Evolutionary conservation across 2,888 invertebrate genomes (phyloP), one percentile per base, ranked within the genome.

Genomic region (Suillia variegata): DNA sequence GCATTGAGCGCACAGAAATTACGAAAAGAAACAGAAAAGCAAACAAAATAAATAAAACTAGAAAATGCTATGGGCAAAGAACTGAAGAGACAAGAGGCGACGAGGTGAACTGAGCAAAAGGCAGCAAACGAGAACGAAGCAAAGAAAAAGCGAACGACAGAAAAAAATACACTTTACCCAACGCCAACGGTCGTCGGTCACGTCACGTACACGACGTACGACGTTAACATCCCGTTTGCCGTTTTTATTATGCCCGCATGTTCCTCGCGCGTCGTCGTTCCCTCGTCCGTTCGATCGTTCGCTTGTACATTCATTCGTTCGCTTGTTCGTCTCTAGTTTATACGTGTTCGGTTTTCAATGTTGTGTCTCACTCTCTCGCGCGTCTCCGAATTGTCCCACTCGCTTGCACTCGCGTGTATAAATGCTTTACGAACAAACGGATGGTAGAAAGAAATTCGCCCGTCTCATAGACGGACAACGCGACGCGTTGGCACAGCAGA

Each of bases 161-260:
- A 26, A 31, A 4, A 13, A 24, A 51, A n/a, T 51, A 12, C 50
- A 51, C 50, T 51, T 51, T 51, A 17, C 31, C 31, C 31, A 51
- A 51, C 50, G 15, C 50, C 50, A 51, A 31, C 50, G 50, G 26
- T 6, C 26, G 38, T 12, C 38, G 38, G 50, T 50, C 50, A 50
- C 50, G 50, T 50, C 50, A 50, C 50, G 50, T 50, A 50, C 48
- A 50, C 21, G 18, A 18, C 38, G 10, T 38, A 45, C 45, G 42
- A 38, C 8, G 42, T 50, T 18, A 22, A 45, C n/a, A 45, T 26
- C 20, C 18, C 22, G n/a, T 24, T n/a, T 38, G 45, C 18, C 20
- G 18, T 45, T 45, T 45, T 45, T 45, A 18, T 45, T 17, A 18
- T 45, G 3, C 13, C 38, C 18, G 17, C 20, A 13, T 20, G 18